A percentile compares a stretch with the other conserved stretches of the same genome.
Evolutionary conservation across 92 coral and sea anemone genomes (phyloP).

Genomic region (Plumapathes pennacea): DNA sequence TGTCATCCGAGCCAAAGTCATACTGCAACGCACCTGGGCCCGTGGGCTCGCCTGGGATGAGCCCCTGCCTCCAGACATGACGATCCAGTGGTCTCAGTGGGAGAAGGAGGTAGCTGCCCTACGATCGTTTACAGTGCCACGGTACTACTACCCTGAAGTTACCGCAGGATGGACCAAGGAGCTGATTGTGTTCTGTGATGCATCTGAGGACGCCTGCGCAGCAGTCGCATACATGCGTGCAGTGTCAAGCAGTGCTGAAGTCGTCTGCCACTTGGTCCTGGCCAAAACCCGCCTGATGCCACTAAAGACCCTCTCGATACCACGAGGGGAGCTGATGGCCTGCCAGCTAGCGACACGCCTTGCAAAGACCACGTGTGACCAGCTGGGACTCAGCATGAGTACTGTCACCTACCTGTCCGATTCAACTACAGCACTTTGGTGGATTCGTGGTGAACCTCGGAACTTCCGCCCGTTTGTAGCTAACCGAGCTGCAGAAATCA

Average conservation of each 20-base stretch:
- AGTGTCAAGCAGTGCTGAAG: conserved; percentile 3
- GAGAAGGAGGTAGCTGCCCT: conserved; percentile 33
- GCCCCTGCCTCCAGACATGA: conserved; percentile 33
- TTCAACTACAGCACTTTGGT: conserved; percentile 32
- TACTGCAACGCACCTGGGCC: conserved; percentile 39
- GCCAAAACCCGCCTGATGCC: conserved; percentile 44
- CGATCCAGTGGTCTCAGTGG: conserved; percentile 38
- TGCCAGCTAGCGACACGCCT: conserved; percentile 31
- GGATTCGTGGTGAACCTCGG: conserved; percentile 8
- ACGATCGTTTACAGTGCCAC: conserved; percentile 27
- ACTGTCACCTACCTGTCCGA: conserved; percentile 22
- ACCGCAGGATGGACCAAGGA: not conserved
- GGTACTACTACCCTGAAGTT: conserved; percentile 17
- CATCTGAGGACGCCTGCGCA: conserved; percentile 36
- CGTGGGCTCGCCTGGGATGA: conserved; percentile 52
- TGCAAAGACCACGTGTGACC: too few species aligned
- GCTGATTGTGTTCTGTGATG: conserved; percentile 27
- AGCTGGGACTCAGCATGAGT: too few species aligned
- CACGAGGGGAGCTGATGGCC: conserved; percentile 44
- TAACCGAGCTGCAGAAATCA: conserved; percentile 8
- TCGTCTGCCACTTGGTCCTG: conserved; percentile 8
- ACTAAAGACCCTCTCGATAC: conserved; percentile 22
- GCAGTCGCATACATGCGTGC: conserved; percentile 21
- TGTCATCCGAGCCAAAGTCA: conserved; percentile 35
- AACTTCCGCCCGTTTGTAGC: conserved; percentile 22